Base-by-base conservation (phyloP, 2,113 vertebrate species). In the Oncorhynchus masou region DNA sequence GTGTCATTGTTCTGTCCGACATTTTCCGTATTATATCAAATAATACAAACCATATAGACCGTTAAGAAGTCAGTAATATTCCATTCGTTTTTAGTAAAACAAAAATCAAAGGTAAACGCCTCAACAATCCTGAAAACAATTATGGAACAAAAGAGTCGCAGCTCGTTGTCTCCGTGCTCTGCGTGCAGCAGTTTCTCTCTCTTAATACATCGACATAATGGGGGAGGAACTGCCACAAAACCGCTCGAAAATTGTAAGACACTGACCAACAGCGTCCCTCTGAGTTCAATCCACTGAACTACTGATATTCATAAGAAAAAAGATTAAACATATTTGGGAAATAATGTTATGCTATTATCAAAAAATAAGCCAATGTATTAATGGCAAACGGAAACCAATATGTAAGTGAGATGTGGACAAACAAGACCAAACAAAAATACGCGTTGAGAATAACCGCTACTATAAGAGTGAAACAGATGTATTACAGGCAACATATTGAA, bases 181-280 rank as follows among this genome's bases (percentile, higher is more conserved):
- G 20, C 13, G 4, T 16, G 13, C 7, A 22, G 7, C 39, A 68
- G 39, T 39, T 31, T 68, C 62, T 60, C 20, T 39, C 39, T 45
- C 39, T 45, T 57, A 59, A 69, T 54, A 72, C 24, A 51, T 27
- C 11, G 1, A 16, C 1, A 4, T 66, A 57, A 19, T 75, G 71
- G 73, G 39, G 84, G 81, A 85, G 70, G 81, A 65, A 71, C 68
- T 34, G 72, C 19, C 54, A 48, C 72, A 79, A 62, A 29, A 13
- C 49, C 74, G 51, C 64, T 60, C 4, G 64, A 6, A 67, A 60
- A 29, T 62, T 3, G 74, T 74, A 80, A 51, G 76, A 76, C 16
- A 76, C 39, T 88, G 79, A 86, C 70, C 84, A 87, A 90, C 86
- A 91, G 91, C 91, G 90, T 87, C 91, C 66, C 88, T 81, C 59